These are phyloP conservation scores for Heterodera filipjevi DNA, from an alignment of 2,888 invertebrate genomes.

Conservation along the genomic window DNA sequence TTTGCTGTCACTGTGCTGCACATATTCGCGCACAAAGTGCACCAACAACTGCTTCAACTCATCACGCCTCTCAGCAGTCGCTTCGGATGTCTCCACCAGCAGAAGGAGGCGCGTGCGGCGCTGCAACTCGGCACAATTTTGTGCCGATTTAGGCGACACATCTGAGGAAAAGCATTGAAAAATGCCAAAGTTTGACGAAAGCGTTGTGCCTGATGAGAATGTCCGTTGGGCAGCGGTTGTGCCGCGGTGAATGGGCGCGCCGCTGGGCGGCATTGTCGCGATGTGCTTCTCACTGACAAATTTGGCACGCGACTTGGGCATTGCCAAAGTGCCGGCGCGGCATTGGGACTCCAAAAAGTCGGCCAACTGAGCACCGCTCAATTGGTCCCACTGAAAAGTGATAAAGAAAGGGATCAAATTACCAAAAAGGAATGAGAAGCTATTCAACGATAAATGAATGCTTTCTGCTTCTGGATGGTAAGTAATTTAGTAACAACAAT, in stretches of 20 bases:
- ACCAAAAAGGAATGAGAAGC: no score
- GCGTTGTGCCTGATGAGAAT: neutral
- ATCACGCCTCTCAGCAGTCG: slow-evolving; percentile 8
- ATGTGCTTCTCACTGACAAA: slow-evolving; percentile 21
- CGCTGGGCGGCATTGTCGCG: neutral
- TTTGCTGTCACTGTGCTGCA: slow-evolving; percentile 25
- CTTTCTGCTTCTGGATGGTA: no score
- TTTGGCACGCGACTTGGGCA: slow-evolving; percentile 24
- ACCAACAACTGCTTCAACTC: slow-evolving; percentile 26
- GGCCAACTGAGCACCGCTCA: slow-evolving; percentile 20
- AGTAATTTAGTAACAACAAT: no score
- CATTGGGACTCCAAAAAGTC: slow-evolving; percentile 17
- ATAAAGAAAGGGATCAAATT: no score
- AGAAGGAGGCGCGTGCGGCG: slow-evolving; percentile 24
- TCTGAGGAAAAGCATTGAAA: neutral
- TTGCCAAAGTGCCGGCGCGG: neutral
- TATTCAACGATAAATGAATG: no score
- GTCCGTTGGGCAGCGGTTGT: neutral
- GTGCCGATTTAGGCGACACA: neutral
- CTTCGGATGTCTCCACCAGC: slow-evolving; percentile 31
- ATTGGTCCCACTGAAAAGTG: slow-evolving; percentile 17
- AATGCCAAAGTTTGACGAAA: neutral
- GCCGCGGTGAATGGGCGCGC: neutral
- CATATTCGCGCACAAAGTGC: slow-evolving; percentile 29
- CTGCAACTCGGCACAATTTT: slow-evolving; percentile 27